Evolutionary conservation across 1,140 invertebrate genomes (phyloP).

Genomic region (Chionoecetes opilio): DNA sequence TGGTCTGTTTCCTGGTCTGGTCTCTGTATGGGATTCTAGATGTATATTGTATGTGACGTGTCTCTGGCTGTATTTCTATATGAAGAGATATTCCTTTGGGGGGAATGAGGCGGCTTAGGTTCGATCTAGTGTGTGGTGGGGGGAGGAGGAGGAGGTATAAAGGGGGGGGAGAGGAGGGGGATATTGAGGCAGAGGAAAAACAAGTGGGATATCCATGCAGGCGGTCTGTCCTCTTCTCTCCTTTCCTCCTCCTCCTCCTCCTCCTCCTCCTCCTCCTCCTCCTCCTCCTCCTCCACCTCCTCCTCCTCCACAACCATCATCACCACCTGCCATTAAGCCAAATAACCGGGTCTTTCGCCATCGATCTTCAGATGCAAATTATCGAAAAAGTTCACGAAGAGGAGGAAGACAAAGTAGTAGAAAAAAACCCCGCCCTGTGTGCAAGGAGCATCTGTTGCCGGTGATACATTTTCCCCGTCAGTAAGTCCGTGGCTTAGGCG

Average conservation of each 20-base stretch:
- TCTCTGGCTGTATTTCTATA: background rate
- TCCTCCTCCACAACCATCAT: background rate
- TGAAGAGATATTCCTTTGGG: background rate
- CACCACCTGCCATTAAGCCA: background rate
- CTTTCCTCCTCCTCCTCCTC: conserved; percentile 1
- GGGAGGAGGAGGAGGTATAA: background rate
- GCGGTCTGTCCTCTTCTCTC: background rate
- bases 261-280: background rate
- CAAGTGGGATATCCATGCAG: background rate
- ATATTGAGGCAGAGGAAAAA: conserved; percentile 1
- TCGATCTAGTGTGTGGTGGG: background rate
- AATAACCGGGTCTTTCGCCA: background rate
- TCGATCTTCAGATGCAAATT: background rate
- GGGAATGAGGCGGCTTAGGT: conserved; percentile 12
- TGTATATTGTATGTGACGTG: background rate
- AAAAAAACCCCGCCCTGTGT: background rate
- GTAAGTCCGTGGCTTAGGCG: conserved; percentile 53
- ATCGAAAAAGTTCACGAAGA: background rate
- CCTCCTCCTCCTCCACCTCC: background rate
- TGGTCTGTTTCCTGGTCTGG: background rate
- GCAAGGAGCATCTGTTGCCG: conserved; percentile 10
- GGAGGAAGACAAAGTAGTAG: background rate
- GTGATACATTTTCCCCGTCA: conserved; percentile 46
- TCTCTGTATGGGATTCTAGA: background rate
- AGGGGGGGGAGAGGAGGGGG: too few species aligned